These are phyloP conservation scores for Calyptomena viridis DNA, from an alignment of 2,113 vertebrate genomes.

Conservation along the genomic window DNA sequence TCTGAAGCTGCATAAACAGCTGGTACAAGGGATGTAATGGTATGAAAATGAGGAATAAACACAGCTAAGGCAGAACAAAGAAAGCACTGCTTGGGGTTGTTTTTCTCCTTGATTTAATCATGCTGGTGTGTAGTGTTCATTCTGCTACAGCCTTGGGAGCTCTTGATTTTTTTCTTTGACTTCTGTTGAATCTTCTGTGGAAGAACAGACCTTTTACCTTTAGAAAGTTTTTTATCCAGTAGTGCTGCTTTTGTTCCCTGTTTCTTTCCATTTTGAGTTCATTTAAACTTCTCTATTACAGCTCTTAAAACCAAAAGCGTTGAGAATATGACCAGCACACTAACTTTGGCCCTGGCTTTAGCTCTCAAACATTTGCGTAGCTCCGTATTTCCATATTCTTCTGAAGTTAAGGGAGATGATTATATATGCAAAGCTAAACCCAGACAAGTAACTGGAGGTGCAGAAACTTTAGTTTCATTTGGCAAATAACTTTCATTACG, in stretches of 20 bases:
- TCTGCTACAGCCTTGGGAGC: neutral
- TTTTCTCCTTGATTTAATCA: neutral
- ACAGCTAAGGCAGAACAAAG: neutral
- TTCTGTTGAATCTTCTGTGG: neutral
- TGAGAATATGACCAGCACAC: neutral
- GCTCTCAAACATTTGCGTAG: neutral
- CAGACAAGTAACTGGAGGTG: neutral
- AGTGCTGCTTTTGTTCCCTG: neutral
- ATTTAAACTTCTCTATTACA: neutral
- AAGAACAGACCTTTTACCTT: neutral
- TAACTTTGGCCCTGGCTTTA: neutral
- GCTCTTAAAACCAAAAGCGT: neutral
- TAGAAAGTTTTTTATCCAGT: neutral
- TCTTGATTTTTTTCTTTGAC: neutral
- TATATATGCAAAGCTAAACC: neutral
- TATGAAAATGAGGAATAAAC: slow-evolving; percentile 7
- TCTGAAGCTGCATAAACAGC: neutral
- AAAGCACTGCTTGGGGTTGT: neutral
- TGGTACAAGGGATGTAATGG: neutral
- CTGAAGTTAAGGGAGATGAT: neutral
- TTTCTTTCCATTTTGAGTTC: neutral
- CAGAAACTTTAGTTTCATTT: neutral
- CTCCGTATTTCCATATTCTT: neutral
- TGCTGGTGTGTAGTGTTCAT: neutral
- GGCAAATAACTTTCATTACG: neutral